phyloP scores from a whole-genome alignment of 2,888 invertebrate species.

The Anarsia innoxiella region DNA sequence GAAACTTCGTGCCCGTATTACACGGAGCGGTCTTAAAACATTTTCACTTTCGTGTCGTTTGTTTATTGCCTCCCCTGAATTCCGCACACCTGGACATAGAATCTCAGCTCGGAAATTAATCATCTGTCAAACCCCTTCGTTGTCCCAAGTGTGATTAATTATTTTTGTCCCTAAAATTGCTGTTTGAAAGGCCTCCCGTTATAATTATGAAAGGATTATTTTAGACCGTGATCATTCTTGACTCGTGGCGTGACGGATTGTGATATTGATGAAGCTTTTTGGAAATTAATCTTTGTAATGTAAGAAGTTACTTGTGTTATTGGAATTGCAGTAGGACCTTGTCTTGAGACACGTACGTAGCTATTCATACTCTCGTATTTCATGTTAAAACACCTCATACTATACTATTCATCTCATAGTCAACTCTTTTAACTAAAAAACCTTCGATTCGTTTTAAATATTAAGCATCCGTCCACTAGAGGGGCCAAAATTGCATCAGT shows the following conservation, averaged over 20 bases:
- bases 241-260: conserved; percentile 1
- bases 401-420: too few relatives aligned
- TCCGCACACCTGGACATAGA: conserved; percentile 39
- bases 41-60: conserved; percentile 33
- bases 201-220: conserved; percentile 14
- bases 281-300: neutral
- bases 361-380: too few relatives aligned
- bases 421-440: too few relatives aligned
- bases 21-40: conserved; percentile 21
- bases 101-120: conserved; percentile 43
- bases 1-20: conserved; percentile 12
- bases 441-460: too few relatives aligned
- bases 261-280: neutral
- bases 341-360: too few relatives aligned
- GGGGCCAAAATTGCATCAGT: too few relatives aligned
- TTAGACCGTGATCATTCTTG: conserved; percentile 7
- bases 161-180: conserved; percentile 33
- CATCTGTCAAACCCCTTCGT: conserved; percentile 38
- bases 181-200: conserved; percentile 17
- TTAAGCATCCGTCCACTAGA: too few relatives aligned
- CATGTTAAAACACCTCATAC: too few relatives aligned
- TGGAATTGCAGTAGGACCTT: too few relatives aligned
- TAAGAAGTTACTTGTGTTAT: too few relatives aligned
- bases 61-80: conserved; percentile 29
- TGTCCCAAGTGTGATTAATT: conserved; percentile 34